Conservation (phyloP, 2,888 invertebrate genomes). For the Xylota sylvarum region DNA sequence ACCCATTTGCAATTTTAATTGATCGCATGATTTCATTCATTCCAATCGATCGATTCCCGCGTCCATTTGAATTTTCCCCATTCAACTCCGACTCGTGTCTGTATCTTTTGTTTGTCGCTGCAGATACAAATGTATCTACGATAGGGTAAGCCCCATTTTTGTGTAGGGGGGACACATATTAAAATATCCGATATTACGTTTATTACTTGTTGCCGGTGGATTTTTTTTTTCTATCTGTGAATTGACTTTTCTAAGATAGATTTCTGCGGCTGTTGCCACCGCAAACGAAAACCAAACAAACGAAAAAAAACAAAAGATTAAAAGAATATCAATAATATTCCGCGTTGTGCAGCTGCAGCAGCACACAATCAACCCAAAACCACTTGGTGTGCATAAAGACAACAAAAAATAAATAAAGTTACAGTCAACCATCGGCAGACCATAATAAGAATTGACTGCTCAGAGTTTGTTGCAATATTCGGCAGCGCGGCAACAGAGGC, state of each 20-base stretch:
- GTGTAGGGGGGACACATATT: not conserved
- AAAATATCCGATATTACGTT: slow-evolving; percentile 25
- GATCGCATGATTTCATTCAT: slow-evolving; percentile 76
- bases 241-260: slow-evolving; percentile 28
- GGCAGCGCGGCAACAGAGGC: slow-evolving; percentile 25
- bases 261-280: slow-evolving; percentile 55
- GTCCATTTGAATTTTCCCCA: slow-evolving; percentile 49
- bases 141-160: slow-evolving; percentile 12
- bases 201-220: slow-evolving; percentile 17
- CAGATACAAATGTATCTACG: slow-evolving; percentile 46
- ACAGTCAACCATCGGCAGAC: slow-evolving; percentile 54
- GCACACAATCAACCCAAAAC: slow-evolving; percentile 18
- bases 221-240: not conserved
- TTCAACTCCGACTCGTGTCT: slow-evolving; percentile 29
- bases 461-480: slow-evolving; percentile 58
- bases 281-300: slow-evolving; percentile 5
- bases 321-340: slow-evolving; percentile 64
- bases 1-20: slow-evolving; percentile 74
- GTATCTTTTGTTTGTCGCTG: slow-evolving; percentile 40
- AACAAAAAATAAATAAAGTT: slow-evolving; percentile 50
- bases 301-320: slow-evolving; percentile 31
- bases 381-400: slow-evolving; percentile 48
- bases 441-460: slow-evolving; percentile 71
- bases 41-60: slow-evolving; percentile 69
- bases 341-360: slow-evolving; percentile 52